Conservation (phyloP, 2,797 vertebrate genomes). For the Sebastes oblongus region DNA sequence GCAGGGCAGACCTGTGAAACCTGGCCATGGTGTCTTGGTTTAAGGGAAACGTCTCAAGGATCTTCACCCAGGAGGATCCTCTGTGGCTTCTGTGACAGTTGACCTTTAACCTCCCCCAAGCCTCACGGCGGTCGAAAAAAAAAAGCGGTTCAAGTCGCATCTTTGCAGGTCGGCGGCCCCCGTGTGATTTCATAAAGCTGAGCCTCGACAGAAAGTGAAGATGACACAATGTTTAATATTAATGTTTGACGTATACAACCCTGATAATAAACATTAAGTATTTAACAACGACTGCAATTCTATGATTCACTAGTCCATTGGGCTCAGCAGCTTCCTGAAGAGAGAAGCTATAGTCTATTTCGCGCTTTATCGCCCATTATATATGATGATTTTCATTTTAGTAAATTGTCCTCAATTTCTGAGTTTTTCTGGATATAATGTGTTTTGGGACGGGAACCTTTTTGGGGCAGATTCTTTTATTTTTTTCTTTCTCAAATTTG, state of each 20-base stretch:
- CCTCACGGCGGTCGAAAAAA: conserved; percentile 29
- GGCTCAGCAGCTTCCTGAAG: background rate
- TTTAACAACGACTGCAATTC: background rate
- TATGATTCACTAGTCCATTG: background rate
- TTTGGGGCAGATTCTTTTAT: background rate
- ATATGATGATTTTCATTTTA: background rate
- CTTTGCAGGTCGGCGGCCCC: conserved; percentile 62
- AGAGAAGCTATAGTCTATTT: background rate
- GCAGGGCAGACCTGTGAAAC: conserved; percentile 81
- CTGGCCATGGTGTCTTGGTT: conserved; percentile 74
- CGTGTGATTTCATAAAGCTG: conserved; percentile 54
- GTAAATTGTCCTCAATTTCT: background rate
- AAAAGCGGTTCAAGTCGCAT: conserved; percentile 50
- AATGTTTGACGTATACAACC: background rate
- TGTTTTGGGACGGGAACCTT: background rate
- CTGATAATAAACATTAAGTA: background rate
- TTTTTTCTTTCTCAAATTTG: background rate
- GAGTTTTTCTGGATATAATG: background rate
- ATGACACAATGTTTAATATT: conserved; percentile 37
- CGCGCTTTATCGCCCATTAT: background rate
- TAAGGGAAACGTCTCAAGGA: conserved; percentile 75
- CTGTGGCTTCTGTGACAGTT: conserved; percentile 77
- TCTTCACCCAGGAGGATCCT: conserved; percentile 72
- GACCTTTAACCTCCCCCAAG: conserved; percentile 69
- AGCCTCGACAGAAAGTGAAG: conserved; percentile 15